These are phyloP conservation scores for Drosophila jambulina DNA, from an alignment of 1,140 invertebrate species.

Conservation along the genomic window DNA sequence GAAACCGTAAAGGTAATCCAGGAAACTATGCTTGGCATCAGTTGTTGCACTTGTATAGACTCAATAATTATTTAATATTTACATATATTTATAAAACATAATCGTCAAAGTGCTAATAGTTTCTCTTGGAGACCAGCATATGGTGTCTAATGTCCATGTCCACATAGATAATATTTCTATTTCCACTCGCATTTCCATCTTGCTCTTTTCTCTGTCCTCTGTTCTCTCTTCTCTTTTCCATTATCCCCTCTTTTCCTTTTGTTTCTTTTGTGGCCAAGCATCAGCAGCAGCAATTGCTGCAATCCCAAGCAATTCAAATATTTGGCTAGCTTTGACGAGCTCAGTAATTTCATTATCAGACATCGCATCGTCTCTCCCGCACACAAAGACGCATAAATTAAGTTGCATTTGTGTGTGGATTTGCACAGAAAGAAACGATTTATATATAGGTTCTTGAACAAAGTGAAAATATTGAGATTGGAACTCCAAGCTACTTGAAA, in stretches of 20 bases:
- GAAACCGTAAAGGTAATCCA: neutral
- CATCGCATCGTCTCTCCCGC: slow-evolving; percentile 26
- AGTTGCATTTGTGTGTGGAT: neutral
- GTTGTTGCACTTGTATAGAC: neutral
- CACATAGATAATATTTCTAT: neutral
- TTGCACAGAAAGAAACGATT: neutral
- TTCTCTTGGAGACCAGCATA: neutral
- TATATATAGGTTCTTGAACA: too few relatives aligned
- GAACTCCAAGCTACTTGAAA: too few relatives aligned
- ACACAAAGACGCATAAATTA: slow-evolving; percentile 16
- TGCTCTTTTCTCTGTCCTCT: too few relatives aligned
- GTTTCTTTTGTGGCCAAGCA: neutral
- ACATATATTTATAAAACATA: too few relatives aligned
- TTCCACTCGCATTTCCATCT: neutral
- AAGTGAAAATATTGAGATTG: neutral
- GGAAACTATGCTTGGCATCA: neutral
- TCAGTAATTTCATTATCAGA: slow-evolving; percentile 62
- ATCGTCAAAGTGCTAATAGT: neutral
- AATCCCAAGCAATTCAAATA: slow-evolving; percentile 58
- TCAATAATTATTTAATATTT: neutral
- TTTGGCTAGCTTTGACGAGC: slow-evolving; percentile 57
- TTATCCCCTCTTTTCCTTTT: neutral
- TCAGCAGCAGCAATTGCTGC: slow-evolving; percentile 41
- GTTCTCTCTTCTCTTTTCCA: neutral
- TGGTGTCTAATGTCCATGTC: neutral